Percentiles rank a stretch among this genome's conserved stretches.
Conservation (phyloP, 2,797 vertebrate species). For the Anisognathus igniventris region DNA sequence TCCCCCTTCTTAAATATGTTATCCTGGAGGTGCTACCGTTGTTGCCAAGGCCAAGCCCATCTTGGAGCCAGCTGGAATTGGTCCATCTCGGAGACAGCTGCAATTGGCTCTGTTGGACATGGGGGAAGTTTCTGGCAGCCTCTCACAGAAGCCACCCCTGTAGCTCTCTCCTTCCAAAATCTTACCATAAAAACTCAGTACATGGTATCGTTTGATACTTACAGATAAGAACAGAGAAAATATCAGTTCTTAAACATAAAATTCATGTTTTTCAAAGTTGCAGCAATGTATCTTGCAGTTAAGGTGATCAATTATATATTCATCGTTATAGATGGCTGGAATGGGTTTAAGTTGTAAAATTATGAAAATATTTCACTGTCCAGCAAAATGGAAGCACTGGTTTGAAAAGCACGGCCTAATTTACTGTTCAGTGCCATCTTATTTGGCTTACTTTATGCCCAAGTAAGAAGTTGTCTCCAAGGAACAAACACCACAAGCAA, state of each 20-base stretch:
- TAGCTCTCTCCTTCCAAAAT: background rate
- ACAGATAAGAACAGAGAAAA: background rate
- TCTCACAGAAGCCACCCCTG: background rate
- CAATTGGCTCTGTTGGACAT: background rate
- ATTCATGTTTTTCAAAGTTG: background rate
- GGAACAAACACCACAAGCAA: background rate
- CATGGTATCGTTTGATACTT: background rate
- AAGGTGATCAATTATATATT: background rate
- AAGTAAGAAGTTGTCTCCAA: background rate
- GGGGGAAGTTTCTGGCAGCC: background rate
- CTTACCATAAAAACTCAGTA: background rate
- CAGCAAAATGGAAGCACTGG: background rate
- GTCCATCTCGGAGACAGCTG: background rate
- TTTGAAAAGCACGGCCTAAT: background rate
- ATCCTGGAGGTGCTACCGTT: background rate
- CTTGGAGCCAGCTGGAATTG: background rate
- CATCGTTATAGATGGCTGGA: background rate
- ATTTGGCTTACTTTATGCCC: background rate
- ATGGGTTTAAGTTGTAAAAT: background rate
- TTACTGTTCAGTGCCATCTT: background rate
- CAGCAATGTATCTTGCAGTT: background rate
- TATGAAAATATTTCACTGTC: background rate
- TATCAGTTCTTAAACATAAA: background rate
- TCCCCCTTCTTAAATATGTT: background rate
- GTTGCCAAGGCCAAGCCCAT: background rate